Evolutionary conservation across 2,113 vertebrate species (phyloP).

Genomic region (Tragelaphus strepsiceros): DNA sequence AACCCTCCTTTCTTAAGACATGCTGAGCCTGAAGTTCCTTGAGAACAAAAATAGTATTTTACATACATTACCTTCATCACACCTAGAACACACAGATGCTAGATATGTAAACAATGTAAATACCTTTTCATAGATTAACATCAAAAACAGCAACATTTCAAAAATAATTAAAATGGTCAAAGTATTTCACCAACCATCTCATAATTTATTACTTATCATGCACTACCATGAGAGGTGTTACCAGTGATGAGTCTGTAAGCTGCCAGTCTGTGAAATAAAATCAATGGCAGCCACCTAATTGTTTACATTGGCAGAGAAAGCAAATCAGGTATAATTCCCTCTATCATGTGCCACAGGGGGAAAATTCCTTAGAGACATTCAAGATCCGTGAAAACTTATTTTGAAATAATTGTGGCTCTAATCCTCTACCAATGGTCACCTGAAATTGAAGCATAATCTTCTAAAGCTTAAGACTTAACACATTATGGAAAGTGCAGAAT

Average conservation of each 20-base stretch:
- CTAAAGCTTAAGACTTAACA: slow-evolving; percentile 53
- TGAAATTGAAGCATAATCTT: slow-evolving; percentile 62
- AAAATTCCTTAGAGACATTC: slow-evolving; percentile 55
- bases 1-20: background rate
- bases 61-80: background rate
- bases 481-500: slow-evolving; percentile 38
- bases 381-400: slow-evolving; percentile 64
- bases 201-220: background rate
- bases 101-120: background rate
- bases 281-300: background rate
- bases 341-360: slow-evolving; percentile 40
- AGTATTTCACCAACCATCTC: background rate
- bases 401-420: slow-evolving; percentile 63
- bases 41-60: background rate
- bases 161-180: background rate
- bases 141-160: background rate
- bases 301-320: background rate
- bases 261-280: background rate
- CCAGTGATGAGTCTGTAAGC: too few species aligned
- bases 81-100: background rate
- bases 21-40: background rate
- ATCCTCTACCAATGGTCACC: slow-evolving; percentile 25
- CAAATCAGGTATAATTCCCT: slow-evolving; percentile 27
- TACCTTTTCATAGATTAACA: background rate
- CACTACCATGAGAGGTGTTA: background rate